Base-by-base conservation (phyloP, 2,113 vertebrate species). In the Cebidichthys violaceus region DNA sequence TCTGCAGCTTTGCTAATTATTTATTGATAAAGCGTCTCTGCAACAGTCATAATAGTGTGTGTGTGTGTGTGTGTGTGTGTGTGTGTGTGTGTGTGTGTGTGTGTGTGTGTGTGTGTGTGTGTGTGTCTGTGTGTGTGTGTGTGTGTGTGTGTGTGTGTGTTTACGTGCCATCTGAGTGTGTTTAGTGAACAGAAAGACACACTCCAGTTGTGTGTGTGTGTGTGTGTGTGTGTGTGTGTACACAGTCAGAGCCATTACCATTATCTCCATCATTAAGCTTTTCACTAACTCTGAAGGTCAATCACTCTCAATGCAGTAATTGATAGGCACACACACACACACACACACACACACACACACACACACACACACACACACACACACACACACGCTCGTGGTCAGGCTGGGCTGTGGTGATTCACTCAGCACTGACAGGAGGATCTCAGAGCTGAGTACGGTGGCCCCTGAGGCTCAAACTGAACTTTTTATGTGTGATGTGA, bases 291-390 rank as follows among this genome's bases (percentile, higher is more conserved):
- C 77, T 79, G 62, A 83, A 81, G 52, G 64, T 89, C 82, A 62
- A 8, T 83, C 69, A 45, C 4, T 77, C 3, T 69, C 75, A 87
- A 79, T 76, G 67, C 73, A 67, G 67, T 79, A 73, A 83, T 85
- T 83, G 68, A 90, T 70, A 72, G 80, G 54, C 31, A 3, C 5
- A 33, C 31, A 45, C 43, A 14, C 35, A 13, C 54, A 29, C 52
- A 39, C 52, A 37, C 64, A 43, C 45, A 64, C 33, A 37, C 61
- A 37, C 61, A 20, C 59, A 61, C 59, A 37, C 35, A 65, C 62
- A 65, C 62, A 66, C 64, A 41, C 37, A 43, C 64, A 43, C 62
- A 43, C 39, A 66, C 64, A 67, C 64, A 67, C 64, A 67, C 39
- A 67, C 65, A 43, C 37, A 43, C 37, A 9, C 39, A 20, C 17